Evolutionary conservation across 2,797 vertebrate species (phyloP).

Genomic region (Rallus crepitans): DNA sequence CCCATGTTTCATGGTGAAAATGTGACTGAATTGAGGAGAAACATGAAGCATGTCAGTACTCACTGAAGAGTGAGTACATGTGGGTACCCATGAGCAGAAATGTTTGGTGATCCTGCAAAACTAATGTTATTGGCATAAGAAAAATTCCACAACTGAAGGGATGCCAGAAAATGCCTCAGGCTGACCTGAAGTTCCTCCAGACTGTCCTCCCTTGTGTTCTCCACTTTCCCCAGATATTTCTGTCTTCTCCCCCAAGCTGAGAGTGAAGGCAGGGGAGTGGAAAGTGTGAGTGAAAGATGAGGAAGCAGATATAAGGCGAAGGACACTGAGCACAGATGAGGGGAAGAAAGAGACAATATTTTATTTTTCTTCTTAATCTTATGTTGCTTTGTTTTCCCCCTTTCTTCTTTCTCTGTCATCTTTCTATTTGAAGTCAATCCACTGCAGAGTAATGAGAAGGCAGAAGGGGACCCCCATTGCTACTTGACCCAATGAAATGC

Average conservation of each 20-base stretch:
- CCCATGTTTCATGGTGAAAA: background rate
- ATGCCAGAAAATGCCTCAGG: background rate
- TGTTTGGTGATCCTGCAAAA: background rate
- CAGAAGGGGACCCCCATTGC: background rate
- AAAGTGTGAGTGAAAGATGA: background rate
- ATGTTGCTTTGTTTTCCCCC: background rate
- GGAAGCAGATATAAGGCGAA: background rate
- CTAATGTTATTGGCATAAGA: fast-evolving
- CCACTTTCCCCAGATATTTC: background rate
- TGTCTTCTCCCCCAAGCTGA: background rate
- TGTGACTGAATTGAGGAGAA: background rate
- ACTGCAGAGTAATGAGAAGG: background rate
- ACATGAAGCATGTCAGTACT: background rate
- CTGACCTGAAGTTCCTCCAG: background rate
- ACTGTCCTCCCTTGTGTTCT: background rate
- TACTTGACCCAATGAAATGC: background rate
- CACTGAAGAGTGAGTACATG: too few species aligned
- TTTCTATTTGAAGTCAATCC: background rate
- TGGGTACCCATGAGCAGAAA: background rate
- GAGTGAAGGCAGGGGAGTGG: background rate
- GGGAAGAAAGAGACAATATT: background rate
- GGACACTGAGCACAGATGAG: background rate
- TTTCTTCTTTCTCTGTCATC: background rate
- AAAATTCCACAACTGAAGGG: background rate
- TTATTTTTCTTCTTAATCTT: background rate